A percentile compares a stretch with the other conserved stretches of the same genome.
Conservation (phyloP, 2,888 invertebrate species). For the Dicyrtoma fusca region DNA sequence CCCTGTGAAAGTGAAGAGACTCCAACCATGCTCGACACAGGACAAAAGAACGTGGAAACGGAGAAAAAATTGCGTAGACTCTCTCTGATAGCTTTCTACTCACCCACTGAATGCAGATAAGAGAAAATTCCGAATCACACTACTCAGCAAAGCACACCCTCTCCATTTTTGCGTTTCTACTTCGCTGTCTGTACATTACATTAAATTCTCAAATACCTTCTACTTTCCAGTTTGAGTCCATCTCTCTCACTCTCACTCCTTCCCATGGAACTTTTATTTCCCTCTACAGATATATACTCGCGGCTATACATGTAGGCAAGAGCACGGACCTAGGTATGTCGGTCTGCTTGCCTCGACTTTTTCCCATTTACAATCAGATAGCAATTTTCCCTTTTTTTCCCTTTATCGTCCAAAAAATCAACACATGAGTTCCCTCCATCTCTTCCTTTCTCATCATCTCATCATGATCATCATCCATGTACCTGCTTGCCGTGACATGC, state of each 20-base stretch:
- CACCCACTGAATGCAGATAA: conserved; percentile 53
- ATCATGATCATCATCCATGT: conserved; percentile 33
- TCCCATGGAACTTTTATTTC: not conserved
- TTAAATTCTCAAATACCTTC: conserved; percentile 51
- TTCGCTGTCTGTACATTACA: conserved; percentile 43
- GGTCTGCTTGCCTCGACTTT: conserved; percentile 22
- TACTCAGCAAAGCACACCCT: conserved; percentile 51
- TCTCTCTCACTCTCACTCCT: conserved; percentile 24
- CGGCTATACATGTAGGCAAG: not conserved
- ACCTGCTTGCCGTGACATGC: conserved; percentile 35
- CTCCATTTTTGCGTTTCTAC: conserved; percentile 18
- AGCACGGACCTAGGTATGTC: conserved; percentile 3
- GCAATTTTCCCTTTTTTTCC: conserved; percentile 44
- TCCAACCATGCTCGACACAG: conserved; percentile 43
- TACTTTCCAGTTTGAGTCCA: conserved; percentile 33
- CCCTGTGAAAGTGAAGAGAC: conserved; percentile 42
- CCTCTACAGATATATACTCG: conserved; percentile 2
- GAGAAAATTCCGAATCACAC: conserved; percentile 51
- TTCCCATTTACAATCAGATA: conserved; percentile 50
- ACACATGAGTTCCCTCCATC: conserved; percentile 42
- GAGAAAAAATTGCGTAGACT: conserved; percentile 51
- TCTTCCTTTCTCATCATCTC: conserved; percentile 37
- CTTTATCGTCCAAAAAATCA: conserved; percentile 43
- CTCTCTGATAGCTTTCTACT: conserved; percentile 51
- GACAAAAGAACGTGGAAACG: conserved; percentile 41